These are phyloP conservation scores for Xanthostigma xanthostigma DNA, from an alignment of 2,888 invertebrate species.

Conservation along the genomic window DNA sequence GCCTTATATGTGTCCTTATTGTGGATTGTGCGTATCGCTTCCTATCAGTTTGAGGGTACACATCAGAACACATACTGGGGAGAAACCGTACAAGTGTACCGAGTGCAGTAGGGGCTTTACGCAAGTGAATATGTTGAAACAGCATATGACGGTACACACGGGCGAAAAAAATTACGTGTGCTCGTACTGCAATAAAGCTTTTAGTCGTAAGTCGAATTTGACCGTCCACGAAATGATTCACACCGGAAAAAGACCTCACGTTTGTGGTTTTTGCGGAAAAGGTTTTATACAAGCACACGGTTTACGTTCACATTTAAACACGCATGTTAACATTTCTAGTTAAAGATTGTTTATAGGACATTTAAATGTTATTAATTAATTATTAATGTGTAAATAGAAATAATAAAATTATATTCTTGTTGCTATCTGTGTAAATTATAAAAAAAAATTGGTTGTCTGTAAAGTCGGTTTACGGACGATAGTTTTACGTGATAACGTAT, in stretches of 20 bases:
- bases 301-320: constrained; percentile 5
- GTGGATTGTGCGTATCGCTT: constrained; percentile 15
- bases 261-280: constrained; percentile 5
- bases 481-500: no score
- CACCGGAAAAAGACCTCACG: constrained; percentile 7
- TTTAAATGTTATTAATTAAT: no score
- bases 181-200: constrained; percentile 15
- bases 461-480: no score
- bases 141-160: constrained; percentile 16
- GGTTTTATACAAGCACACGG: constrained; percentile 8
- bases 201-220: constrained; percentile 11
- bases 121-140: constrained; percentile 14
- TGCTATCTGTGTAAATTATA: no score
- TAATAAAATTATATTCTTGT: no score
- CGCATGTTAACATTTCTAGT: not conserved
- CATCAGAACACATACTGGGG: constrained; percentile 17
- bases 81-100: constrained; percentile 15
- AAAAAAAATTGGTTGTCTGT: no score
- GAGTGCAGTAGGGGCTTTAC: constrained; percentile 15
- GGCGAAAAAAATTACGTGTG: constrained; percentile 14
- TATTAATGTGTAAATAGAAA: no score
- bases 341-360: no score
- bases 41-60: constrained; percentile 6
- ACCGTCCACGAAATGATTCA: constrained; percentile 8
- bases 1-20: constrained; percentile 14